Base-by-base conservation (phyloP, 2,797 vertebrate species). In the Acrossocheilus fasciatus region DNA sequence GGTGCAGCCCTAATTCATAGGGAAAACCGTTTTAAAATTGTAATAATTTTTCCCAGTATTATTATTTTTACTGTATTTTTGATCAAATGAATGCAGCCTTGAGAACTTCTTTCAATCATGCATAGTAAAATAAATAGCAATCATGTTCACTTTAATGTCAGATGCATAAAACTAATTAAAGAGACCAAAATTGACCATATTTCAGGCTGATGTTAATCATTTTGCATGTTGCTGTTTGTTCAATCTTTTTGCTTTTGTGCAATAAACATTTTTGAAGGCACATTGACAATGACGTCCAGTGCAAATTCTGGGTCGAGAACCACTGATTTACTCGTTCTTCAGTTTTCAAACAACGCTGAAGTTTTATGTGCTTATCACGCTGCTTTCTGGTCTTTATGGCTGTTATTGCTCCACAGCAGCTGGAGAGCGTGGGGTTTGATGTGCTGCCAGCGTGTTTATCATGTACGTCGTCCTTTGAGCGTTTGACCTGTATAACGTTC, bases 401-500 rank as follows among this genome's bases (percentile, higher is more conserved):
- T 77, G 18, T 77, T 36, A 39, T 77, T 82, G 52, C 52, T n/a
- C 34, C 45, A 59, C 50, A 47, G 54, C 72, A 66, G 73, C 73
- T 50, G 73, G 52, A 73, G 39, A 73, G n/a, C 10, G 2, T 45
- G 4, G 10, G 69, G 15, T 54, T 68, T 54, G 59, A 84, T 76
- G 43, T 26, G 36, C 1, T 83, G 82, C 82, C 70, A 62, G 81
- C 8, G 1, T 78, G 68, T 82, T 87, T 82, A 81, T 80, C 43
- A 36, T 80, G 41, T 81, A 52, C 14, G 52, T 50, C 62, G 70
- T 83, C n/a, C 64, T 88, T 87, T 83, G 74, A 82, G 15, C 59
- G 41, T 52, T 68, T 86, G 74, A 83, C 66, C 85, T 84, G 83
- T 82, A 80, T 70, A 75, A 74, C 68, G 30, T 64, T 81, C 87